Evolutionary conservation across 2,113 vertebrate species (phyloP).

Genomic region (Anarhynchus alexandrinus): DNA sequence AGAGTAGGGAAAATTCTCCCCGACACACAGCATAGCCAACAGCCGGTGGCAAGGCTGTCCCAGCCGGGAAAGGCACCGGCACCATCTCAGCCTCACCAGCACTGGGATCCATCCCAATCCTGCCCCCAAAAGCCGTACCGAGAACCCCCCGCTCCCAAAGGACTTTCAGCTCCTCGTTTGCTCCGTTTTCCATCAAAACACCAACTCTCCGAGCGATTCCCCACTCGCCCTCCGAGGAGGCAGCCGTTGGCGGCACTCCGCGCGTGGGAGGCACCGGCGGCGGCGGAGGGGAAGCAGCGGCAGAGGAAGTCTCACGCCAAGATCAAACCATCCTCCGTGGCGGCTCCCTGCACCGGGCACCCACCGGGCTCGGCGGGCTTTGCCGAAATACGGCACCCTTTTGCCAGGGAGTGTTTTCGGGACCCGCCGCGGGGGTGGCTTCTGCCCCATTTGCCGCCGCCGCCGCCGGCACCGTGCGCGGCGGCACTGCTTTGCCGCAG

Average conservation of each 20-base stretch:
- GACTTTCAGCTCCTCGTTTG: not conserved
- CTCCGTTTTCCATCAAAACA: not conserved
- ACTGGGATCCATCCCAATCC: fast-evolving
- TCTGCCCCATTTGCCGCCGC: not conserved
- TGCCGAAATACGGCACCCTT: fast-evolving
- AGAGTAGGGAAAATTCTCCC: not conserved
- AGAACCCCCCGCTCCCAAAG: fast-evolving
- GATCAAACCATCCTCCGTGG: fast-evolving
- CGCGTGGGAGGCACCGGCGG: fast-evolving
- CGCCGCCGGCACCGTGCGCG: fast-evolving
- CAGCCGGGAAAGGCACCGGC: not conserved
- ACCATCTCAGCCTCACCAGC: not conserved
- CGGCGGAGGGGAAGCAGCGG: not conserved
- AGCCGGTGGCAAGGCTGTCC: not conserved
- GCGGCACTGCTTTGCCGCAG: too few species aligned
- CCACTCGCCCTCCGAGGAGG: fast-evolving
- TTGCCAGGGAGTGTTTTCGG: fast-evolving
- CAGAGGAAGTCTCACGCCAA: not conserved
- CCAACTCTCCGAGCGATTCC: fast-evolving
- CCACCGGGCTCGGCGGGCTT: too few species aligned
- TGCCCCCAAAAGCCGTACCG: fast-evolving
- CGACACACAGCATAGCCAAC: fast-evolving
- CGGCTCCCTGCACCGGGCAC: not conserved
- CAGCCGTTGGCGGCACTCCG: fast-evolving
- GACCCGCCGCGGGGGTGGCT: fast-evolving